phyloP scores from a whole-genome alignment of 2,888 invertebrate species.

The Xestia ashworthii region DNA sequence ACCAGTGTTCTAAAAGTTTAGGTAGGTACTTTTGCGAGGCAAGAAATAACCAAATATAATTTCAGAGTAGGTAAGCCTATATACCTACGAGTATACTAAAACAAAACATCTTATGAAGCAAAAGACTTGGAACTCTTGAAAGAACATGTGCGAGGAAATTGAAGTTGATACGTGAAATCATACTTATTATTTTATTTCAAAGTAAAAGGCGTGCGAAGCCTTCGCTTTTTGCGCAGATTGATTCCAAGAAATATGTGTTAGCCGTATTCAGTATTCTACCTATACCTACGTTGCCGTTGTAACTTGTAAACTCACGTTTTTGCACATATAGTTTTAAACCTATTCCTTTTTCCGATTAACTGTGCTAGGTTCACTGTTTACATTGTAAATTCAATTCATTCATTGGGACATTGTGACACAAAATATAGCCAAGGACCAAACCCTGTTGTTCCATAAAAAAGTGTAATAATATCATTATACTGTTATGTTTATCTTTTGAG shows the following conservation, averaged over 20 bases:
- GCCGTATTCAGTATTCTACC: neutral
- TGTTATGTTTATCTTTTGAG: too few relatives aligned
- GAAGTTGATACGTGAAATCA: constrained; percentile 34
- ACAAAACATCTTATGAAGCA: constrained; percentile 29
- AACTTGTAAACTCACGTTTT: neutral
- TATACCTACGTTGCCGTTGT: too few relatives aligned
- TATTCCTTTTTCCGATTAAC: neutral
- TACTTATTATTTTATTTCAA: constrained; percentile 46
- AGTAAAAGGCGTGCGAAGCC: constrained; percentile 12
- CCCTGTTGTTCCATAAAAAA: neutral
- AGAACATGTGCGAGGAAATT: constrained; percentile 43
- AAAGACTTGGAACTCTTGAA: constrained; percentile 23
- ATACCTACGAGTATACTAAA: too few relatives aligned
- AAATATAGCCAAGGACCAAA: neutral
- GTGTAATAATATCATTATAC: neutral
- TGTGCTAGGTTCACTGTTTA: neutral
- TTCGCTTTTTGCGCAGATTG: constrained; percentile 42
- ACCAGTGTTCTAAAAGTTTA: neutral
- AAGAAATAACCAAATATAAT: constrained; percentile 11
- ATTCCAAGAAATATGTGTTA: constrained; percentile 45
- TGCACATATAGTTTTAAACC: neutral
- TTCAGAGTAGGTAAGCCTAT: neutral
- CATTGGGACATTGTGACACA: neutral
- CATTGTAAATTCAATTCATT: neutral
- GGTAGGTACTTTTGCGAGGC: neutral